A percentile compares a stretch with the other conserved stretches of the same genome.
Evolutionary conservation across 1,140 invertebrate species (phyloP).

Genomic region (Drosophila parabipectinata): DNA sequence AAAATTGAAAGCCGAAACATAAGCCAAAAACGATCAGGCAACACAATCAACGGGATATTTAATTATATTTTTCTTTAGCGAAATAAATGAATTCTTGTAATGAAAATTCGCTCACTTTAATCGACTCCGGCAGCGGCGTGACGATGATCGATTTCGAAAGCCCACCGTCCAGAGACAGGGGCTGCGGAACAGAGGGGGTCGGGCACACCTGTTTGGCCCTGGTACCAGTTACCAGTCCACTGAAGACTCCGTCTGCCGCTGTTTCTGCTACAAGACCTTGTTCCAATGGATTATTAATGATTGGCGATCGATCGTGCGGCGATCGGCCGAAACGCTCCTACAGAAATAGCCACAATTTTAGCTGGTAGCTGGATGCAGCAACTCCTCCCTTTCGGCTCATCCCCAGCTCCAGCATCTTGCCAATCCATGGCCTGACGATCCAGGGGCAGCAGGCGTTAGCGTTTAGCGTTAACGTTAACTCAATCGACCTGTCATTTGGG

Average conservation of each 20-base stretch:
- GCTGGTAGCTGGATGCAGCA: constrained; percentile 43
- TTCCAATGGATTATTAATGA: constrained; percentile 82
- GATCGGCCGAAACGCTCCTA: constrained; percentile 56
- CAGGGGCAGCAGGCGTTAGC: constrained; percentile 51
- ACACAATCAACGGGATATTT: constrained; percentile 67
- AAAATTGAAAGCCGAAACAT: constrained; percentile 38
- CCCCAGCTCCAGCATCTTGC: not conserved
- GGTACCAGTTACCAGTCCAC: constrained; percentile 22
- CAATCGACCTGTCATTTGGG: constrained; percentile 83
- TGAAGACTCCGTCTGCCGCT: constrained; percentile 19
- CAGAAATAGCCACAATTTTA: constrained; percentile 70
- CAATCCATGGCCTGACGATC: constrained; percentile 5
- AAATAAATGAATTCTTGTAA: constrained; percentile 72
- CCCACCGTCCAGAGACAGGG: constrained; percentile 33
- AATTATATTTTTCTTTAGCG: constrained; percentile 63
- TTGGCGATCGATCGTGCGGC: constrained; percentile 75
- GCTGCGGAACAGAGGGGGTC: constrained; percentile 4
- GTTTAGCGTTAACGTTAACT: constrained; percentile 83
- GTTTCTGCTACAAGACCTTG: constrained; percentile 46
- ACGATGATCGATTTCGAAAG: constrained; percentile 71
- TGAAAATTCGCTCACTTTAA: constrained; percentile 75
- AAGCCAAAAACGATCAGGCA: constrained; percentile 47
- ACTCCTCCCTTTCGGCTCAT: constrained; percentile 12
- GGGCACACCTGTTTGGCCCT: constrained; percentile 70
- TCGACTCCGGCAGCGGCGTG: constrained; percentile 65